Evolutionary conservation across 2,888 invertebrate species (phyloP).

Genomic region (Alsophila aescularia): DNA sequence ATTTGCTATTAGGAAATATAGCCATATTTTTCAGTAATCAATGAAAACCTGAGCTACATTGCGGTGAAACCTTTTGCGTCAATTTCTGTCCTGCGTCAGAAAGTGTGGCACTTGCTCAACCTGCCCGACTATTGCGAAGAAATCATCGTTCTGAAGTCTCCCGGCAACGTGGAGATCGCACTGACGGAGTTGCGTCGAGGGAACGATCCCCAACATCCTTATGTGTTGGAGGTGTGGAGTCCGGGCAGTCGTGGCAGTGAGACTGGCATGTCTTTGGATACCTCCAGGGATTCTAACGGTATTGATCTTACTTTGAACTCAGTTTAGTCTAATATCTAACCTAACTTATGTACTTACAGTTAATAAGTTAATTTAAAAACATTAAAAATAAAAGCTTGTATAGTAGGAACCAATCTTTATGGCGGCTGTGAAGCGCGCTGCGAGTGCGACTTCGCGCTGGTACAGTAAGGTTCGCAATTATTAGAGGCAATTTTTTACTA

Average conservation of each 20-base stretch:
- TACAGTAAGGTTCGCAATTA: no score
- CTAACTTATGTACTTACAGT: no score
- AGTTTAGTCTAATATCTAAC: no score
- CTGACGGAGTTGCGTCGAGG: conserved; percentile 66
- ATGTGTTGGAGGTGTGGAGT: conserved; percentile 70
- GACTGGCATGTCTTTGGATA: not conserved
- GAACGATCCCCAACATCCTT: conserved; percentile 72
- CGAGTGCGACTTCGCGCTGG: no score
- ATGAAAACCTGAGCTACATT: conserved; percentile 69
- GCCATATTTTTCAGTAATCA: conserved; percentile 52
- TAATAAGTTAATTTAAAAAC: no score
- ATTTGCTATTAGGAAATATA: no score
- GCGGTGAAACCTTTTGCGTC: conserved; percentile 67
- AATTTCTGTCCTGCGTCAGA: conserved; percentile 65
- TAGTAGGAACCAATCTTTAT: no score
- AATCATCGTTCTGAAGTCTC: conserved; percentile 65
- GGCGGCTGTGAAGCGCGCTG: no score
- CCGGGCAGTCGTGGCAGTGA: conserved; percentile 43
- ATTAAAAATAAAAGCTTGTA: no score
- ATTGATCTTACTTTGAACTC: no score
- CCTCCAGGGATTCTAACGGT: not conserved
- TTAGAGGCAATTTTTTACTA: no score
- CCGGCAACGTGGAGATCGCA: conserved; percentile 59
- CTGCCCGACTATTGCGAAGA: conserved; percentile 77
- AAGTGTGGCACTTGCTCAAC: conserved; percentile 73